These are phyloP conservation scores for Harpegnathos saltator DNA, from an alignment of 1,140 invertebrate genomes.

Conservation along the genomic window DNA sequence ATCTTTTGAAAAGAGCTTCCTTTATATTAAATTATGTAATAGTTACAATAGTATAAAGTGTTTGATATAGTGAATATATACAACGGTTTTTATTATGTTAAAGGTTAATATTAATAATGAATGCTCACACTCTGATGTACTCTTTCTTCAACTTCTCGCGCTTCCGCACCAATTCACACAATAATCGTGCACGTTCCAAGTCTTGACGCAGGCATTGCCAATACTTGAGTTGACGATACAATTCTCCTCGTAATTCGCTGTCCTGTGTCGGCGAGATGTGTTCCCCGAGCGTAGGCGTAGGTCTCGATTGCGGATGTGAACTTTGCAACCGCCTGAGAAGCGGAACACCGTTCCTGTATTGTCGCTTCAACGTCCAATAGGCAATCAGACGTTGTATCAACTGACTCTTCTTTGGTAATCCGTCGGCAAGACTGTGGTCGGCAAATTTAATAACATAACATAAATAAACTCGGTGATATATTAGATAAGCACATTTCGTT, in stretches of 20 bases:
- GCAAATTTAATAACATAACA: slow-evolving; percentile 13
- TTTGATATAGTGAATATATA: no score
- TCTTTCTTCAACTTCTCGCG: slow-evolving; percentile 97
- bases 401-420: slow-evolving; percentile 92
- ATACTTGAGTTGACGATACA: slow-evolving; percentile 96
- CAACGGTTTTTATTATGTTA: no score
- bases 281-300: slow-evolving; percentile 80
- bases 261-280: slow-evolving; percentile 84
- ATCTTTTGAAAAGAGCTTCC: no score
- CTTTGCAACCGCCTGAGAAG: slow-evolving; percentile 94
- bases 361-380: slow-evolving; percentile 98
- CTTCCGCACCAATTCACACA: slow-evolving; percentile 98
- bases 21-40: no score
- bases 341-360: slow-evolving; percentile 98
- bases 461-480: neutral
- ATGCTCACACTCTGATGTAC: slow-evolving; percentile 90
- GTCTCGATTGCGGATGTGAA: slow-evolving; percentile 87
- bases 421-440: slow-evolving; percentile 81
- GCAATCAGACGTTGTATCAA: slow-evolving; percentile 95
- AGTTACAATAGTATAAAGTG: no score
- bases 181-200: slow-evolving; percentile 95
- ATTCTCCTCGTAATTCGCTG: slow-evolving; percentile 87
- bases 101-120: neutral
- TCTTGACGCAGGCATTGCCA: slow-evolving; percentile 98
- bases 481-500: no score